Conservation (phyloP, 2,888 invertebrate species). For the Agrypnus murinus region DNA sequence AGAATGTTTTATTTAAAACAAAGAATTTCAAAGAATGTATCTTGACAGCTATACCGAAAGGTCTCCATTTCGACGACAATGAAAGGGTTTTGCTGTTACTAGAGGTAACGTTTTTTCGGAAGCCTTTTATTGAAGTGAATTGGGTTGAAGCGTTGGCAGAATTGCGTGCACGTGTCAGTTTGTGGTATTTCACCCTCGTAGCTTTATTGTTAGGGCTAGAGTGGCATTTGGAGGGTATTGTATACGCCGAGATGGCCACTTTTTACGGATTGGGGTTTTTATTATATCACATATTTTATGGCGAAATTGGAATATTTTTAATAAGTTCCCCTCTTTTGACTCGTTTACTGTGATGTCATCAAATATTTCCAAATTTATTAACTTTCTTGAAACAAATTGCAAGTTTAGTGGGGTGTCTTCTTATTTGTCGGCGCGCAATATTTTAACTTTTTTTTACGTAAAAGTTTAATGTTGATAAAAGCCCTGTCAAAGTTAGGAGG, state of each 20-base stretch:
- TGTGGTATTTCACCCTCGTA: constrained; percentile 53
- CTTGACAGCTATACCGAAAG: constrained; percentile 32
- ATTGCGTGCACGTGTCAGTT: constrained; percentile 57
- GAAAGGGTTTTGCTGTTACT: constrained; percentile 49
- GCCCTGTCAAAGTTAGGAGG: background rate
- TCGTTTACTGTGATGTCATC: no score
- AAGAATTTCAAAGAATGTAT: constrained; percentile 23
- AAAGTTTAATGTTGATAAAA: no score
- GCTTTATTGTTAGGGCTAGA: constrained; percentile 56
- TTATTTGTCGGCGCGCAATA: no score
- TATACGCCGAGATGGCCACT: constrained; percentile 55
- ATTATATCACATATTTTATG: constrained; percentile 38
- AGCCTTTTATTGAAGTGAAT: constrained; percentile 54
- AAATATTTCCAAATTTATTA: no score
- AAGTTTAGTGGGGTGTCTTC: no score
- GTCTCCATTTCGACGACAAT: constrained; percentile 40
- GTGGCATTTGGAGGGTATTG: constrained; percentile 56
- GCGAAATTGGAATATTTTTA: constrained; percentile 34
- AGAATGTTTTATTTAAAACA: constrained; percentile 25
- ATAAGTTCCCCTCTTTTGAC: no score
- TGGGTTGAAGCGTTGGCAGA: constrained; percentile 55
- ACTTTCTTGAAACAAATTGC: no score
- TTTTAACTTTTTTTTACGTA: no score
- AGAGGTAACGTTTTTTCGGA: constrained; percentile 48
- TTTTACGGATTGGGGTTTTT: constrained; percentile 46